Conservation (phyloP, 2,113 vertebrate genomes). For the Bambusicola thoracicus region DNA sequence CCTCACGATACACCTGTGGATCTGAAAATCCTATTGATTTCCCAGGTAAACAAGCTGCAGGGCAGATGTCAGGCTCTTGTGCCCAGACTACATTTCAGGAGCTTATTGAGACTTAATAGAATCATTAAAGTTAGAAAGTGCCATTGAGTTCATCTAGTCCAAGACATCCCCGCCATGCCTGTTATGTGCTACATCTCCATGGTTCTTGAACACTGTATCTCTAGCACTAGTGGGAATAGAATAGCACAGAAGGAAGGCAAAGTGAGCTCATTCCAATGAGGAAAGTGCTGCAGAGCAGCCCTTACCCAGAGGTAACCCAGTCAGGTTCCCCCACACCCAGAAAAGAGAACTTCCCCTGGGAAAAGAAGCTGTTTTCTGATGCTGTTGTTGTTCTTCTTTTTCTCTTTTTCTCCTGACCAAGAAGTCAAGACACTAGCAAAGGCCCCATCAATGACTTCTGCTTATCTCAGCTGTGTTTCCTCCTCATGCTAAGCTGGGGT, state of each 20-base stretch:
- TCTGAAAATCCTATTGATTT: neutral
- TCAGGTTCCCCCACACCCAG: neutral
- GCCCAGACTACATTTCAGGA: fast-evolving
- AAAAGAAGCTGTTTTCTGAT: neutral
- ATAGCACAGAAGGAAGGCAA: neutral
- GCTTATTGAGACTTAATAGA: neutral
- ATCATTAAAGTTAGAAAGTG: too few relatives aligned
- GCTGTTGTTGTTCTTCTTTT: neutral
- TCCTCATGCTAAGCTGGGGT: fast-evolving
- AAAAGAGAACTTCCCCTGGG: conserved; percentile 25
- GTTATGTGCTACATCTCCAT: too few relatives aligned
- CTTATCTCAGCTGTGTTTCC: conserved; percentile 28
- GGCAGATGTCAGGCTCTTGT: neutral
- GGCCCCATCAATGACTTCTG: neutral
- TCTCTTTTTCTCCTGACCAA: neutral
- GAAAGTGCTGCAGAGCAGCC: neutral
- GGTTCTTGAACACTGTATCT: neutral
- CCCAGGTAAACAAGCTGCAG: neutral
- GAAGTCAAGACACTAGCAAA: neutral
- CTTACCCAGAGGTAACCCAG: neutral
- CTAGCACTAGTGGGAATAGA: fast-evolving
- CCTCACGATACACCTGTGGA: fast-evolving
- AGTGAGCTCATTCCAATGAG: neutral
- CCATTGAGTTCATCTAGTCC: too few relatives aligned
- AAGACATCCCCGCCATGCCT: too few relatives aligned